Evolutionary conservation across 2,888 invertebrate genomes (phyloP).

Genomic region (Cerastis rubricosa): DNA sequence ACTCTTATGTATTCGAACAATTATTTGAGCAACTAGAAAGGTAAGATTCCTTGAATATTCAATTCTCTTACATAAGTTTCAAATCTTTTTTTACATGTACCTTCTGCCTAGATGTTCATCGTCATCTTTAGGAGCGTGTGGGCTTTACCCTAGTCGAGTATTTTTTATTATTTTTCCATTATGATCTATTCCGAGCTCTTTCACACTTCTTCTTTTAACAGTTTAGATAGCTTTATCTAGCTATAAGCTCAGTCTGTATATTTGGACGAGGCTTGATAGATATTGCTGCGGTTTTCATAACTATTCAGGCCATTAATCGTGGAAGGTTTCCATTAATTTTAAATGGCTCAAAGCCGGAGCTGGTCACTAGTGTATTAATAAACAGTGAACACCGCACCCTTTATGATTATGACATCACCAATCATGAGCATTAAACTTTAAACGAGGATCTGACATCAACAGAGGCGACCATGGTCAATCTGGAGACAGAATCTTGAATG

Average conservation of each 20-base stretch:
- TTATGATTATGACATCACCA: slow-evolving; percentile 50
- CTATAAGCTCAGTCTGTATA: no score
- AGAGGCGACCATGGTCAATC: slow-evolving; percentile 2
- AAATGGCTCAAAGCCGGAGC: slow-evolving; percentile 4
- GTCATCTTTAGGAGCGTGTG: no score
- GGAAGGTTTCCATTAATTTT: not conserved
- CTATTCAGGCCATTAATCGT: slow-evolving; percentile 1
- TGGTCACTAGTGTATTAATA: slow-evolving; percentile 41
- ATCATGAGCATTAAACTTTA: slow-evolving; percentile 36
- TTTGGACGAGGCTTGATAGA: not conserved
- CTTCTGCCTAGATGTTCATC: not conserved
- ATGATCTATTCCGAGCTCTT: no score
- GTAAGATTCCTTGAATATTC: slow-evolving; percentile 62
- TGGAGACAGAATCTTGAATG: slow-evolving; percentile 28
- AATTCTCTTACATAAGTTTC: no score
- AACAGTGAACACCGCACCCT: slow-evolving; percentile 37
- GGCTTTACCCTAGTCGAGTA: no score
- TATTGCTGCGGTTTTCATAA: slow-evolving; percentile 4
- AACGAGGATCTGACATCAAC: slow-evolving; percentile 40
- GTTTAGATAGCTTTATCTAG: not conserved
- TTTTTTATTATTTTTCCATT: no score
- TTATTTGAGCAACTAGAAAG: slow-evolving; percentile 97
- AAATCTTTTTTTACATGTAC: no score
- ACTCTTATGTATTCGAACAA: slow-evolving; percentile 97
- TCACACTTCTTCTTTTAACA: no score